Percentiles rank a stretch among this genome's conserved stretches.
These are phyloP conservation scores for Cantharis rufa DNA, from an alignment of 2,888 invertebrate species.

Conservation along the genomic window DNA sequence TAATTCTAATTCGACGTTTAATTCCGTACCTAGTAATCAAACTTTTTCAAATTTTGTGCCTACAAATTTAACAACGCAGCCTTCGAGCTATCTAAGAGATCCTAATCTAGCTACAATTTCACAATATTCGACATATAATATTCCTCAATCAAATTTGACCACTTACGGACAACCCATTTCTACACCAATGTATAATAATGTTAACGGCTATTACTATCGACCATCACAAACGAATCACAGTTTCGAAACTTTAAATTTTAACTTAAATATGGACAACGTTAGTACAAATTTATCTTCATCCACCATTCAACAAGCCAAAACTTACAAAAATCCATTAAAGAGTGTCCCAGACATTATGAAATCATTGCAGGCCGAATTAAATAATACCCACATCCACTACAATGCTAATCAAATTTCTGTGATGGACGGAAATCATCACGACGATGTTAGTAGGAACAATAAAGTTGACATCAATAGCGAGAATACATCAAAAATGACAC, in stretches of 20 bases:
- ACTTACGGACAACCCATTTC: constrained; percentile 17
- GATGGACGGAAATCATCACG: constrained; percentile 6
- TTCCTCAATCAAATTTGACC: neutral
- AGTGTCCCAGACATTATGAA: constrained; percentile 78
- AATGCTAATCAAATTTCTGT: constrained; percentile 35
- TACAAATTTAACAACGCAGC: constrained; percentile 27
- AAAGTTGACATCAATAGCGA: constrained; percentile 2
- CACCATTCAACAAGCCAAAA: neutral
- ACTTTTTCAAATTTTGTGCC: constrained; percentile 24
- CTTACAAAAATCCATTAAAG: constrained; percentile 41
- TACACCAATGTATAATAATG: constrained; percentile 25
- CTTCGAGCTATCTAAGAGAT: constrained; percentile 26
- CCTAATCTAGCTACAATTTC: constrained; percentile 11
- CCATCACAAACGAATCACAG: constrained; percentile 20
- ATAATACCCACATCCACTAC: constrained; percentile 45
- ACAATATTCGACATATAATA: constrained; percentile 11
- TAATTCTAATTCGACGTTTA: constrained; percentile 10
- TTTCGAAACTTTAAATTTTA: constrained; percentile 16
- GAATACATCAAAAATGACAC: constrained; percentile 25
- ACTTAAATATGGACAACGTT: constrained; percentile 16
- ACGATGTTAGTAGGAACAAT: constrained; percentile 6
- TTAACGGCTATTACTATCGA: constrained; percentile 36
- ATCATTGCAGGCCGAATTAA: constrained; percentile 72
- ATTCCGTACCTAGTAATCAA: constrained; percentile 24
- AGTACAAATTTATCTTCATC: constrained; percentile 11